Base-by-base conservation (phyloP, 1,140 invertebrate genomes). In the Hestina assimilis region DNA sequence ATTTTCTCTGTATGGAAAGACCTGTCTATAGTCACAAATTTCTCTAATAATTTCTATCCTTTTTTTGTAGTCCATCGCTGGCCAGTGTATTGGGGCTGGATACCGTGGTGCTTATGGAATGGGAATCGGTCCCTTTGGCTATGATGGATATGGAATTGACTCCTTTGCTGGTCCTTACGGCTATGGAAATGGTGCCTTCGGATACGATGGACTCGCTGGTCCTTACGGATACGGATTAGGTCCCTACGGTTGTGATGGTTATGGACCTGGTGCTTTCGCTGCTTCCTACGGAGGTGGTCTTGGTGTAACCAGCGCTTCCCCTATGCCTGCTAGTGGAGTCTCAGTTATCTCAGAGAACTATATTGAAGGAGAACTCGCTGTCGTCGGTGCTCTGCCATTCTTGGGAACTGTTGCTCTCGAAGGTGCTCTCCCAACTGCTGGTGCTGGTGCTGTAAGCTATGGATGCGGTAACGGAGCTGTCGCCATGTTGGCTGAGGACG, bases 41-140 rank as follows among this genome's bases (percentile, higher is more conserved):
- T n/a, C 9, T 14, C 4, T 35, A 6, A 15, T 8, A 33, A 1
- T 6, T 46, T 58, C 50, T 42, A 17, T 58, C 0, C 29, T 41
- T 26, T 38, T 19, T 24, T 38, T 59, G 4, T 24, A 63, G 55
- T 21, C 42, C n/a, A 66, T 61, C 26, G 40, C 59, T 11, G 48
- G 40, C 24, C 40, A 21, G 41, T 58, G 55, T 24, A 31, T 53
- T 11, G 53, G 31, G 17, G 29, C 51, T 11, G 52, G 56, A 8
- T 26, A 20, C 3, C 43, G 40, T 31, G 54, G 20, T 0, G 38
- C 23, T 6, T 1, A 1, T 23, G 21, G 17, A 11, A n/a, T n/a
- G n/a, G n/a, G n/a, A n/a, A n/a, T n/a, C n/a, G n/a, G n/a, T n/a
- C n/a, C n/a, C n/a, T n/a, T n/a, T n/a, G n/a, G n/a, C n/a, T n/a